These are phyloP conservation scores for Ciconia maguari DNA, from an alignment of 2,113 vertebrate genomes.

Conservation along the genomic window DNA sequence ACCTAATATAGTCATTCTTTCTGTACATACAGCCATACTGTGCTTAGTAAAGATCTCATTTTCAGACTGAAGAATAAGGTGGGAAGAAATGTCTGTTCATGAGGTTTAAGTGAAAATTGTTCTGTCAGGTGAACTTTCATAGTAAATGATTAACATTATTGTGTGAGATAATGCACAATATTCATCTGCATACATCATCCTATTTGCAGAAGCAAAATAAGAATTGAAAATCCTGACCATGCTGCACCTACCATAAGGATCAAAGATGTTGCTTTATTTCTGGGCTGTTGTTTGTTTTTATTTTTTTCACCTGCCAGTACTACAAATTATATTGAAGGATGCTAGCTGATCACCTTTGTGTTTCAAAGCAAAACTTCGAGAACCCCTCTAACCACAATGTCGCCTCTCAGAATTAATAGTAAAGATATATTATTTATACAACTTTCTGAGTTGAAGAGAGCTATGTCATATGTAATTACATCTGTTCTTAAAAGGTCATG, in stretches of 20 bases:
- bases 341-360: background rate
- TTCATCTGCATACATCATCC: background rate
- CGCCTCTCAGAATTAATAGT: background rate
- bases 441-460: background rate
- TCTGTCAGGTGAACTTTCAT: background rate
- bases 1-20: background rate
- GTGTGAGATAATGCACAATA: background rate
- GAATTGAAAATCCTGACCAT: background rate
- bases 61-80: background rate
- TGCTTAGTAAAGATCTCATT: background rate
- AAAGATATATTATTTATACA: background rate
- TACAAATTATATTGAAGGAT: background rate
- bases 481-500: background rate
- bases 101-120: background rate
- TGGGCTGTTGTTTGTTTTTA: background rate
- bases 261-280: background rate
- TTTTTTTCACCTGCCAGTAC: background rate
- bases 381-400: background rate
- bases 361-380: background rate
- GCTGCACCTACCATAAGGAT: background rate
- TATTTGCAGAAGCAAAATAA: background rate
- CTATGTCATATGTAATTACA: background rate
- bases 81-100: background rate
- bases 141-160: background rate
- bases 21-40: background rate